These are phyloP conservation scores for Pandemis corylana DNA, from an alignment of 2,888 invertebrate species.

Conservation along the genomic window DNA sequence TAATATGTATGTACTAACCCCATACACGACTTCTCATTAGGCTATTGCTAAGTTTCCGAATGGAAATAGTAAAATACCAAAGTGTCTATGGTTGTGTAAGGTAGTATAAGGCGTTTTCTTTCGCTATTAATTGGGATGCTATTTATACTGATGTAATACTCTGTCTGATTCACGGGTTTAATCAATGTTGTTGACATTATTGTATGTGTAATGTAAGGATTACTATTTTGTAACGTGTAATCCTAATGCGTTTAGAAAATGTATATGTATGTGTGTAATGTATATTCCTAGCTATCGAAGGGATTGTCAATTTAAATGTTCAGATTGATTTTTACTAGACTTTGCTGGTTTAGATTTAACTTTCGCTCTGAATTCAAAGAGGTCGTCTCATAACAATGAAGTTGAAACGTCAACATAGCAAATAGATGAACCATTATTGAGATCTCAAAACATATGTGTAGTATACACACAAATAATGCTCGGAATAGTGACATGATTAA, in stretches of 20 bases:
- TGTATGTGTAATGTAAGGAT: slow-evolving; percentile 12
- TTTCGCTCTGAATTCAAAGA: no score
- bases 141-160: slow-evolving; percentile 12
- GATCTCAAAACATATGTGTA: no score
- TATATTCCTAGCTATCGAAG: neutral
- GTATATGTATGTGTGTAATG: slow-evolving; percentile 1
- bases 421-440: no score
- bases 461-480: no score
- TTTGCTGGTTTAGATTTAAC: no score
- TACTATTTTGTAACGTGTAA: slow-evolving; percentile 9
- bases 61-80: slow-evolving; percentile 26
- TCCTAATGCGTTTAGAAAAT: slow-evolving; percentile 18
- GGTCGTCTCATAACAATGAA: no score
- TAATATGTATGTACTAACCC: neutral
- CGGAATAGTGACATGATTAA: no score
- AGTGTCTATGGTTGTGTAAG: slow-evolving; percentile 26
- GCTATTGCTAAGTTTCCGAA: slow-evolving; percentile 13
- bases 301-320: neutral
- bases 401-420: no score
- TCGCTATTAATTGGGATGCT: neutral
- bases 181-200: slow-evolving; percentile 5
- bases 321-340: neutral
- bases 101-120: neutral
- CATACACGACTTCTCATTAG: slow-evolving; percentile 11
- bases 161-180: neutral